A percentile compares a stretch with the other conserved stretches of the same genome.
Evolutionary conservation across 1,140 invertebrate genomes (phyloP).

Genomic region (Caenorhabditis inopinata): DNA sequence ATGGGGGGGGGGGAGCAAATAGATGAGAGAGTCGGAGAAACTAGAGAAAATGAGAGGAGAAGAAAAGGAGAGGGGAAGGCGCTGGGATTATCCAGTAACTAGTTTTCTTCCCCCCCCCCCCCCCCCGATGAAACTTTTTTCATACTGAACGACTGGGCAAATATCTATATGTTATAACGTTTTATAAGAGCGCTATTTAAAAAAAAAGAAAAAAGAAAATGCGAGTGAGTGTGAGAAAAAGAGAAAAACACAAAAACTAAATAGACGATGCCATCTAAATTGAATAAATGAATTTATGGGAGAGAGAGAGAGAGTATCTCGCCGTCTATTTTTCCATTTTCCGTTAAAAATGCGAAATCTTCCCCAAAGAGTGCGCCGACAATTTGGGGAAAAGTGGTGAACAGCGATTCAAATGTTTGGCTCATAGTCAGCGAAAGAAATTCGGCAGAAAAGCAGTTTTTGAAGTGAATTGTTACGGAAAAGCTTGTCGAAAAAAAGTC

Average conservation of each 20-base stretch:
- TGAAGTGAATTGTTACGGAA: too few relatives aligned
- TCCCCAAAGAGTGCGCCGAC: too few relatives aligned
- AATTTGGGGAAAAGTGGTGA: too few relatives aligned
- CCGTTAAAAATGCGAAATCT: background rate
- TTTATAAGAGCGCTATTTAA: too few relatives aligned
- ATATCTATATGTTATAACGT: too few relatives aligned
- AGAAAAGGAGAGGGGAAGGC: background rate
- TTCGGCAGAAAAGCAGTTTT: too few relatives aligned
- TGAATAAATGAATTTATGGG: background rate
- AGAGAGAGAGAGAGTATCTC: background rate
- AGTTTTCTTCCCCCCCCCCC: background rate
- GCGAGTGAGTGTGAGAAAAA: background rate
- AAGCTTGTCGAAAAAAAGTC: too few relatives aligned
- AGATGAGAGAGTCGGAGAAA: constrained; percentile 1
- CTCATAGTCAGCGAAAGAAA: too few relatives aligned
- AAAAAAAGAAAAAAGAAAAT: too few relatives aligned
- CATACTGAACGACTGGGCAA: background rate
- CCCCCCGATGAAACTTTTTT: background rate
- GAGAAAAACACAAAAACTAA: background rate
- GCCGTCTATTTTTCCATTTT: background rate
- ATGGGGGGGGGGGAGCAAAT: background rate
- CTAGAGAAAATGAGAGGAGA: background rate
- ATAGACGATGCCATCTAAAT: background rate
- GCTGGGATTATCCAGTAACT: background rate
- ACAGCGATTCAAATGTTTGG: too few relatives aligned